Base-by-base conservation (phyloP, 2,888 invertebrate species). In the Bugulina stolonifera region DNA sequence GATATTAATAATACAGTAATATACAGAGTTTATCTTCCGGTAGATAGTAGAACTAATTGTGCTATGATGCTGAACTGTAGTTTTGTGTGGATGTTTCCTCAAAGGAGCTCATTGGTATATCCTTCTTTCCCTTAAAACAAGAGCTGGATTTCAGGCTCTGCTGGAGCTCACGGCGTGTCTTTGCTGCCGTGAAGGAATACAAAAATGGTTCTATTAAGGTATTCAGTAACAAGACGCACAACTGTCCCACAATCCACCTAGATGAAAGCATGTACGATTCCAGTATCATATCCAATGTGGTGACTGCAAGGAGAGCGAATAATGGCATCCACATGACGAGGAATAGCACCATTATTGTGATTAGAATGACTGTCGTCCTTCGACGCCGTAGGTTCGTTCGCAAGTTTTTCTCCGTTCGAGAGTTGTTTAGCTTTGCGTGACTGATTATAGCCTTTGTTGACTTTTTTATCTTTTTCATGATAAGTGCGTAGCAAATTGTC, bases 251-350 rank as follows among this genome's bases (percentile, higher is more conserved):
- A 32, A 64, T 27, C 64, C 64, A 64, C 18, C 64, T 27, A 32
- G 64, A 64, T 3, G 64, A 64, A 2, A 64, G 64, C 32, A 5
- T 27, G n/a, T 14, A 64, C 10, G 64, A 29, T n/a, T 64, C 64
- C 64, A 64, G 5, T 10, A 14, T 64, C 32, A 14, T 2, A 34
- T 64, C 64, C 18, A 64, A 32, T 14, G 64, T 64, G 29, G 32
- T 27, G 5, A 22, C 32, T 5, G 64, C 64, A 18, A 64, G 27
- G 2, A 64, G 34, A 10, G 27, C 64, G 32, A 64, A 64, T 2
- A 64, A n/a, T 10, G 64, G 64, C 2, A 27, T 27, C 64, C 64
- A 64, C 64, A 64, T 64, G 64, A 64, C 34, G 2, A 64, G 32
- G n/a, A 64, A 64, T 10, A 64, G 32, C 2, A 27, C 32, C 29